Base-by-base conservation (phyloP, 2,888 invertebrate species). In the Tetranychus piercei region DNA sequence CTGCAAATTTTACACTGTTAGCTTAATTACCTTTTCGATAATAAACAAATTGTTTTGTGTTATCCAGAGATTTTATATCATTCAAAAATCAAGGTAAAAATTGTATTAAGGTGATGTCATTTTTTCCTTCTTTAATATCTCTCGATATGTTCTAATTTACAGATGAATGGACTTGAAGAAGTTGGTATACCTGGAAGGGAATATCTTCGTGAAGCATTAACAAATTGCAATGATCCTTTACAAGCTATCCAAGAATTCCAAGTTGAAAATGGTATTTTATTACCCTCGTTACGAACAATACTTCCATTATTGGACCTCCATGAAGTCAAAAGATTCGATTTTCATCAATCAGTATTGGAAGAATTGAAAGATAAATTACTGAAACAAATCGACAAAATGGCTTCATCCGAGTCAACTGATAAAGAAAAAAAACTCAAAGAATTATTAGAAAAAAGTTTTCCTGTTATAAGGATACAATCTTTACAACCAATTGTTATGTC, bases 191-290 rank as follows among this genome's bases (percentile, higher is more conserved):
- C 92, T 0, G 93, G 92, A 0, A 90, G 91, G 80, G 87, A 88
- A n/a, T 90, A 87, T 81, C 85, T 94, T n/a, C 85, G 89, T 73
- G 93, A 95, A 83, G 91, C 94, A 15, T 85, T 96, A 20, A 94
- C 94, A 18, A 94, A 92, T 80, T 95, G 95, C 81, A 92, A 93
- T 0, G 95, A 97, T 84, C 96, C 96, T 15, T 82, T 96, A 66
- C 93, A 93, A 84, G 95, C 96, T n/a, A 97, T 97, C 78, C 94
- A 95, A 85, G 94, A 95, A 83, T 97, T 97, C 85, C 94, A 96
- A 85, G 88, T 88, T 43, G 82, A 83, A 74, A 84, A 84, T 80
- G 82, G 83, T 7, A 92, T 95, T 79, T 84, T 93, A 75, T 83
- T 96, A 72, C 94, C 95, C 1, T 95, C 96, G 0, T 83, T 97